phyloP scores from a whole-genome alignment of 2,797 vertebrate species.

The Aulostomus chinensis region DNA sequence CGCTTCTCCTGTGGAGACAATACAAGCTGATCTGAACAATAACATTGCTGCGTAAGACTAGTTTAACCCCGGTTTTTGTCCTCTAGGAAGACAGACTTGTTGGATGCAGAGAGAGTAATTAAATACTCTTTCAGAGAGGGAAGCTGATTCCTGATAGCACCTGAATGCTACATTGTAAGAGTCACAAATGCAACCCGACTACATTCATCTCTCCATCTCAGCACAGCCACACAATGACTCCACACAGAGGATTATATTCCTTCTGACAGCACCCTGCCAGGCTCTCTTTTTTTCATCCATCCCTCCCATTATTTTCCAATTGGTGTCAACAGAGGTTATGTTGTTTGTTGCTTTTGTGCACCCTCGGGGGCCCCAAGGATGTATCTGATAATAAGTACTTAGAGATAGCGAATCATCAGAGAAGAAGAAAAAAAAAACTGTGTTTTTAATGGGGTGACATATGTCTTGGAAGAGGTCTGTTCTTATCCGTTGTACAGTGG shows the following conservation, averaged over 20 bases:
- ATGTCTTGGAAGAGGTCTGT: slow-evolving; percentile 34
- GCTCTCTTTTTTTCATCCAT: slow-evolving; percentile 41
- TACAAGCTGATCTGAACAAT: slow-evolving; percentile 12
- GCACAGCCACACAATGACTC: slow-evolving; percentile 47
- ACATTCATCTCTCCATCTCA: slow-evolving; percentile 38
- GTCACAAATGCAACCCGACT: slow-evolving; percentile 28
- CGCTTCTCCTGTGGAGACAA: slow-evolving; percentile 6
- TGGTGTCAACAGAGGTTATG: slow-evolving; percentile 48
- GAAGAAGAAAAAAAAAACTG: slow-evolving; percentile 11
- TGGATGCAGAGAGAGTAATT: slow-evolving; percentile 33
- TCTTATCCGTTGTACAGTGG: no score
- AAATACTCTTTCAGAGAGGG: slow-evolving; percentile 55
- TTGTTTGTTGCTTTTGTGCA: slow-evolving; percentile 55
- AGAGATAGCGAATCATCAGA: slow-evolving; percentile 21
- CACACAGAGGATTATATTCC: slow-evolving; percentile 55
- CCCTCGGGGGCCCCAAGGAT: slow-evolving; percentile 33
- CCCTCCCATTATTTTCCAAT: slow-evolving; percentile 41
- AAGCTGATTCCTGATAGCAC: slow-evolving; percentile 54
- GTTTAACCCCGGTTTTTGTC: slow-evolving; percentile 26
- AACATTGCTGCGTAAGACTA: not conserved
- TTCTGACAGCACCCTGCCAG: slow-evolving; percentile 51
- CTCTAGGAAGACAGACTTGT: slow-evolving; percentile 24
- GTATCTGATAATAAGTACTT: slow-evolving; percentile 47
- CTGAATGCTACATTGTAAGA: slow-evolving; percentile 60
- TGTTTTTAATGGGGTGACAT: slow-evolving; percentile 48